phyloP scores from a whole-genome alignment of 1,140 invertebrate genomes.

The Diabrotica virgifera region DNA sequence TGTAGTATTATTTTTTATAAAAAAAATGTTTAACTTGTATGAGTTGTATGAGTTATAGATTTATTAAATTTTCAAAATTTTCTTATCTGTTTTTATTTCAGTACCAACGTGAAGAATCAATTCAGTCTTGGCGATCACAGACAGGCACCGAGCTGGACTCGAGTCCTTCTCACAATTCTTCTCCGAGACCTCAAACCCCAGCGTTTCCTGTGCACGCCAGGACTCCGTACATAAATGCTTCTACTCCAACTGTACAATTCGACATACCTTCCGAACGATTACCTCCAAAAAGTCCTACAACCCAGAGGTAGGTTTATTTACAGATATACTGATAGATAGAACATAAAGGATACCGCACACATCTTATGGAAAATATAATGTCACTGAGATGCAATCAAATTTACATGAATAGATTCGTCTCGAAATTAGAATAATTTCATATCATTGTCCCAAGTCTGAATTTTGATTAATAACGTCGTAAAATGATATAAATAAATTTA shows the following conservation, averaged over 20 bases:
- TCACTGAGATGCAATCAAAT: too few species aligned
- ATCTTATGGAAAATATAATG: too few species aligned
- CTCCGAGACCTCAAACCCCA: constrained; percentile 76
- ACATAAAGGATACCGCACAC: too few species aligned
- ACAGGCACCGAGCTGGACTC: constrained; percentile 57
- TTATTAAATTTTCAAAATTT: too few species aligned
- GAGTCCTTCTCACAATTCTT: constrained; percentile 50
- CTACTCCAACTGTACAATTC: constrained; percentile 59
- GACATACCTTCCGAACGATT: constrained; percentile 57
- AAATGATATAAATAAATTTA: too few species aligned
- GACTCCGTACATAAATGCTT: constrained; percentile 72
- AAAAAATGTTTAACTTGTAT: too few species aligned
- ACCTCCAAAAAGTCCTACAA: constrained; percentile 70
- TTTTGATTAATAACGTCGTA: too few species aligned
- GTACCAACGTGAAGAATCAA: constrained; percentile 59
- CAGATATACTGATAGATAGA: not conserved
- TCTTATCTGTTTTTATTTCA: not conserved
- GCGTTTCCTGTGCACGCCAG: constrained; percentile 86
- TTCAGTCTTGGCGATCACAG: constrained; percentile 60
- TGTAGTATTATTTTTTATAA: too few species aligned
- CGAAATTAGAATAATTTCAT: too few species aligned
- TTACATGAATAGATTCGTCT: too few species aligned
- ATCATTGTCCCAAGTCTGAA: too few species aligned
- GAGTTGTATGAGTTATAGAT: too few species aligned
- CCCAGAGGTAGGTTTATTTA: constrained; percentile 57